Base-by-base conservation (phyloP, 1,140 invertebrate species). In the Pteromalus puparum region DNA sequence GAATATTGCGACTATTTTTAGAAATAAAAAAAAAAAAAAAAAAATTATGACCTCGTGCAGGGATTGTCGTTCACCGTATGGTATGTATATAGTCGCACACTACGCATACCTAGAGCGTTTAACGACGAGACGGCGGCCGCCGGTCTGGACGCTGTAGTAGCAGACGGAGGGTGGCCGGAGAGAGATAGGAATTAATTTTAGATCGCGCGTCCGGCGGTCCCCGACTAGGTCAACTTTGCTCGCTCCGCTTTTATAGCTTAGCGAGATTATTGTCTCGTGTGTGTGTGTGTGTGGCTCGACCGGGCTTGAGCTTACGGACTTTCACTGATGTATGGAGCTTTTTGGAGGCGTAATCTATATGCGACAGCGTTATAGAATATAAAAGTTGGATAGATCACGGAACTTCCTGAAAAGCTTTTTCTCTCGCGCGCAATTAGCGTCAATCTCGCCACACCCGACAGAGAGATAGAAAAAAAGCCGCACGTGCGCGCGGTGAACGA, bases 111-210 rank as follows among this genome's bases (percentile, higher is more conserved):
- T n/a, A n/a, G 53, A 21, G 18, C 53, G 21, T 61, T 61, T 61
- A 30, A 12, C 72, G 72, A n/a, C 34, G 34, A 74, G 30, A 30
- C 26, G 30, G 28, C 72, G 28, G 38, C 1, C 21, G 26, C 21
- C 30, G 15, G 26, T 34, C 26, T 28, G 75, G 28, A 30, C 68
- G 34, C 21, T 28, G 68, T 34, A 42, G 68, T 34, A 42, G n/a
- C 10, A 70, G 46, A 24, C 28, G 82, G 61, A 67, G 73, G 12
- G 53, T 28, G 18, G 13, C 53, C 53, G 28, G 28, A 48, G 79
- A 77, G 61, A 34, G 68, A 34, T 24, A 46, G 88, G 90, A 91
- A 92, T 92, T 92, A 93, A 93, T 93, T 93, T 92, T 92, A 93
- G 92, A 92, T 93, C 91, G 90, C 88, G 88, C 88, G 89, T 89